Evolutionary conservation across 1,140 invertebrate genomes (phyloP).

Genomic region (Dolichoris vasculosae): DNA sequence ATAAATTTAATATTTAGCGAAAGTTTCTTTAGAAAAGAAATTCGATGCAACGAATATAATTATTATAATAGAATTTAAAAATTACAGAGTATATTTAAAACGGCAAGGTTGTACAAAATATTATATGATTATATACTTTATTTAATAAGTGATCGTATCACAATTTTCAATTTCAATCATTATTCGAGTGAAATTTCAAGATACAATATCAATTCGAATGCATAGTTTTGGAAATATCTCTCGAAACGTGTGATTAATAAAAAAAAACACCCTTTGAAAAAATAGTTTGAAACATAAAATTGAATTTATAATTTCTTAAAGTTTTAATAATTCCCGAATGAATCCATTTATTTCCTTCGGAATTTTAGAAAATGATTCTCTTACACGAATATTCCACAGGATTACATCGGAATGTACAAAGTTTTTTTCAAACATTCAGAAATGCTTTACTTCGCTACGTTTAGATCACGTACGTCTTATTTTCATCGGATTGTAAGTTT

Average conservation of each 20-base stretch:
- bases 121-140: conserved; percentile 18
- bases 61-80: neutral
- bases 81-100: conserved; percentile 13
- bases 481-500: too few relatives aligned
- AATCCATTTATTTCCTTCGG: too few relatives aligned
- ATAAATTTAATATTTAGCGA: conserved; percentile 1
- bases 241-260: neutral
- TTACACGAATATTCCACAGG: too few relatives aligned
- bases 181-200: neutral
- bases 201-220: neutral
- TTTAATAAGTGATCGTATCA: conserved; percentile 19
- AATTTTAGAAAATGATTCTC: too few relatives aligned
- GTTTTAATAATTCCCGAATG: neutral
- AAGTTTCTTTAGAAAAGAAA: neutral
- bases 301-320: neutral
- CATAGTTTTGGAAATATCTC: neutral
- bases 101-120: neutral
- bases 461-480: too few relatives aligned
- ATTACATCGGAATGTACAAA: too few relatives aligned
- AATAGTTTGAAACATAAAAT: neutral
- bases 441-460: neutral
- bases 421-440: neutral
- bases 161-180: conserved; percentile 23
- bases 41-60: neutral
- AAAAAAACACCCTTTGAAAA: neutral